Evolutionary conservation across 2,797 vertebrate species (phyloP), one percentile per base, ranked within the genome.

Genomic region (Sebastes minor): DNA sequence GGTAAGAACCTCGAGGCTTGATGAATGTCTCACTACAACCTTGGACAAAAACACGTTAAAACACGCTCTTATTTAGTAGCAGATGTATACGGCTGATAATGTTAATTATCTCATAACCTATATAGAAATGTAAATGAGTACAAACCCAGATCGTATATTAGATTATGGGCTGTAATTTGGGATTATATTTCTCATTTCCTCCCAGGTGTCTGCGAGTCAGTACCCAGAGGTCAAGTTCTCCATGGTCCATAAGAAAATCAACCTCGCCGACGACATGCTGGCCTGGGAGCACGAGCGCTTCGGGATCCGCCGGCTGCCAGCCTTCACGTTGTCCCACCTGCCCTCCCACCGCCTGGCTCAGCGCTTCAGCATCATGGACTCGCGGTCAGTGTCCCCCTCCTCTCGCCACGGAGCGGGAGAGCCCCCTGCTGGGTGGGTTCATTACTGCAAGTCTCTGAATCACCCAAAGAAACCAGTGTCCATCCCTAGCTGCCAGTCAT

Each of bases 161-260:
- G 20, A 42, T 32, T 46, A 18, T n/a, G 25, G 4, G 1, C 1
- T 28, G 28, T 55, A 3, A 60, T 53, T 60, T 4, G 22, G 4
- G 4, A 23, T 49, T 61, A 2, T 32, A 12, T 61, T 23, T 59
- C 20, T 23, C 22, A 1, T 6, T 59, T 61, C 60, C 0, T 13
- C 46, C 68, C 91, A 99, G 98, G 97, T 99, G 79, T 90, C 96
- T 0, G 38, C 91, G 1, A 96, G 90, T 88, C 98, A 99, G 91
- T 97, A 97, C 89, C 96, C 97, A 0, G 97, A 97, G 70, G 94
- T 99, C 49, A 97, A 95, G 89, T 99, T 99, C 88, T 98, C 98
- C 71, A 99, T 99, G 98, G 97, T 99, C 77, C 99, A 99, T 93
- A 99, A 99, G 95, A 99, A 99, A 89, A 99, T 99, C 89, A 99